Evolutionary conservation across 2,797 vertebrate genomes (phyloP), one percentile per base, ranked within the genome.

Genomic region (Sebastes alutus): DNA sequence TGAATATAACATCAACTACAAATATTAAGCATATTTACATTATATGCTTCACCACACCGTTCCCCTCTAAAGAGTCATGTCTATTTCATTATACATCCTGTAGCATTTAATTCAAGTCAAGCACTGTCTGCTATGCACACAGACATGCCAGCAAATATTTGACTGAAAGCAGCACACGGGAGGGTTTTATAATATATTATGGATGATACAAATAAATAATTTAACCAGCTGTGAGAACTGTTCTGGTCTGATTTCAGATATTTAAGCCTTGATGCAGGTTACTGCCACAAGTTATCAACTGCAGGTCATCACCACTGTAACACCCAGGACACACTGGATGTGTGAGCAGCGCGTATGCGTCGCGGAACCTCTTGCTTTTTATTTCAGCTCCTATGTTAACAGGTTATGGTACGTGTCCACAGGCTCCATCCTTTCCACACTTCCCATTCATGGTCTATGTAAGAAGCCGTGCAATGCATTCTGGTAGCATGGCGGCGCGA

Each of bases 171-270:
- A 58, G 61, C 14, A 6, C 49, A 35, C 59, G 58, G 20, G 18
- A 78, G 22, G 32, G 23, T 68, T 81, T 60, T 23, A 71, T 55
- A 16, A 85, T 79, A 65, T 25, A 77, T 73, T 73, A 72, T 68
- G 25, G 49, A 79, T 82, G 65, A 70, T 13, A 27, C 23, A 46
- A 74, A 83, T 73, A 54, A 3, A 86, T 83, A 49, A 80, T 81
- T 88, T 56, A 68, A 84, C 64, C 29, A 72, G 61, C 38, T 66
- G 10, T 58, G 56, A 71, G 52, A 75, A 70, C 38, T 59, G 10
- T 72, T 72, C 46, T 42, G 38, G 62, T 80, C 73, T 23, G 7
- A 52, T 52, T 52, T 72, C 14, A 9, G 46, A 38, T 64, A 60
- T 33, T n/a, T 27, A 23, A 76, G 30, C 10, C 23, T 59, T 46